A percentile compares a stretch with the other conserved stretches of the same genome.
Conservation (phyloP, 2,113 vertebrate species). For the Ammodytes marinus region DNA sequence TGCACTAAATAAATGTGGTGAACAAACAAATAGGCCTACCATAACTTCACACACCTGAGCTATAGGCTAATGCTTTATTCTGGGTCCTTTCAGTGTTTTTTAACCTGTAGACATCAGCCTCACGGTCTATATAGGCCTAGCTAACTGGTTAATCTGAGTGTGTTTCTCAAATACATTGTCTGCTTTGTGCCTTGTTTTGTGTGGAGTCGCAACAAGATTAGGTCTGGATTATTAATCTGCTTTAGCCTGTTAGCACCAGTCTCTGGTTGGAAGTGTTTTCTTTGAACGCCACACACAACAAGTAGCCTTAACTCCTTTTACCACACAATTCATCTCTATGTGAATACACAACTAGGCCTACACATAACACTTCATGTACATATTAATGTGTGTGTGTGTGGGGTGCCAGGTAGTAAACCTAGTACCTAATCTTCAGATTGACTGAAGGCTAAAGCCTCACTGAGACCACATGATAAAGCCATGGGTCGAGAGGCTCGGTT, state of each 20-base stretch:
- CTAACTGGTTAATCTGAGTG: not conserved
- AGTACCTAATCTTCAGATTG: conserved; percentile 59
- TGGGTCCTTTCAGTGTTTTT: not conserved
- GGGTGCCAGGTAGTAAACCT: conserved; percentile 7
- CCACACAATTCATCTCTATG: not conserved
- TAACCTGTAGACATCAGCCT: not conserved
- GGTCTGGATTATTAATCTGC: conserved; percentile 29
- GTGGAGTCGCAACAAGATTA: conserved; percentile 26
- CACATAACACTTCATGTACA: not conserved
- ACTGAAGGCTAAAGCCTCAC: conserved; percentile 52
- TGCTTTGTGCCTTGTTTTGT: conserved; percentile 3
- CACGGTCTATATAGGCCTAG: not conserved
- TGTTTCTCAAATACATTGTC: not conserved
- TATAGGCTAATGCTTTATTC: not conserved
- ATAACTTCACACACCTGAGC: not conserved
- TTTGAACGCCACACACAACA: not conserved
- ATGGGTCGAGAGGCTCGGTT: conserved; percentile 6
- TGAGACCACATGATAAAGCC: conserved; percentile 55
- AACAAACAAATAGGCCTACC: not conserved
- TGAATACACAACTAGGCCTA: not conserved
- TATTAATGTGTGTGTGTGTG: not conserved
- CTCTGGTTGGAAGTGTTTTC: not conserved
- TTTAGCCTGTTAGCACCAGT: conserved; percentile 6
- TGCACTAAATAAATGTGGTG: no score
- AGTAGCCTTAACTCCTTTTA: no score